These are phyloP conservation scores for Branchinecta lindahli DNA, from an alignment of 1,140 invertebrate genomes.

Conservation along the genomic window DNA sequence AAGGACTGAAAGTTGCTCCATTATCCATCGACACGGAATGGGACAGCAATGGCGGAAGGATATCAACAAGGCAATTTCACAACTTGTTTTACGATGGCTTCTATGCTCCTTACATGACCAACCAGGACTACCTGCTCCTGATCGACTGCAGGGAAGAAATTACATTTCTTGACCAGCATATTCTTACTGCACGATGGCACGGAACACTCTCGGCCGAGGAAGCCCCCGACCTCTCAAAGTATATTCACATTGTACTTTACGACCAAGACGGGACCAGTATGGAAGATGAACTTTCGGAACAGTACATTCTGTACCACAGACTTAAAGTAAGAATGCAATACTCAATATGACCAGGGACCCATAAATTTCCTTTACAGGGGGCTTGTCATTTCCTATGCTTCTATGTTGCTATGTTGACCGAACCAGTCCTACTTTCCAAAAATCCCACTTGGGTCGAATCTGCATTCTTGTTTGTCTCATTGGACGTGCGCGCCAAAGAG, in stretches of 20 bases:
- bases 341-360: slow-evolving; percentile 10
- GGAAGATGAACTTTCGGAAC: slow-evolving; percentile 18
- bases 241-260: slow-evolving; percentile 26
- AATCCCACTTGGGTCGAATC: too few relatives aligned
- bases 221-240: slow-evolving; percentile 18
- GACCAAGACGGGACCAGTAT: slow-evolving; percentile 24
- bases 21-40: slow-evolving; percentile 22
- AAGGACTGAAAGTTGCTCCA: slow-evolving; percentile 20
- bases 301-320: too few relatives aligned
- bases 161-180: slow-evolving; percentile 22
- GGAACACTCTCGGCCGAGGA: slow-evolving; percentile 23
- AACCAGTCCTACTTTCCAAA: too few relatives aligned
- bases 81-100: slow-evolving; percentile 29
- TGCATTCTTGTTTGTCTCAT: too few relatives aligned
- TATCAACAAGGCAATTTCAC: slow-evolving; percentile 25
- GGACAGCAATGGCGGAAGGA: slow-evolving; percentile 12
- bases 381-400: too few relatives aligned
- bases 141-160: slow-evolving; percentile 25
- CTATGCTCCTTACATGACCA: slow-evolving; percentile 28
- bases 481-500: too few relatives aligned
- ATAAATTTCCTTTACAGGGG: too few relatives aligned
- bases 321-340: too few relatives aligned
- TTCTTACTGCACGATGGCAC: slow-evolving; percentile 27
- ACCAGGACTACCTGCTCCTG: slow-evolving; percentile 27
- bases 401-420: too few relatives aligned